These are phyloP conservation scores for Nezara viridula DNA, from an alignment of 2,888 invertebrate species.

Conservation along the genomic window DNA sequence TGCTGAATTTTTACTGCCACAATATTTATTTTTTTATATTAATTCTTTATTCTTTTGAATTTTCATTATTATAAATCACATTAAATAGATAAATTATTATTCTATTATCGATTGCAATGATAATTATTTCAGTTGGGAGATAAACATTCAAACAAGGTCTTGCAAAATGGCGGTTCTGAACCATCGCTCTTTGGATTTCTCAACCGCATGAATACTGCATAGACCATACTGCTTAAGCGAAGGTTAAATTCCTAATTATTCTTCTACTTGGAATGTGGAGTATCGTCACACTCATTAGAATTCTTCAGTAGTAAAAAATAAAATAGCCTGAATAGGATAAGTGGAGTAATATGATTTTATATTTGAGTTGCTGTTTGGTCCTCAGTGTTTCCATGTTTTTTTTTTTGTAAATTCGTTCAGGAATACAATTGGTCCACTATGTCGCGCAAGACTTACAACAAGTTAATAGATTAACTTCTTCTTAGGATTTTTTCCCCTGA, in stretches of 20 bases:
- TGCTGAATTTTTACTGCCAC: too few species aligned
- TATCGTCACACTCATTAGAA: not conserved
- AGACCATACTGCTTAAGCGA: not conserved
- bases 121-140: not conserved
- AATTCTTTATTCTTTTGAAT: too few species aligned
- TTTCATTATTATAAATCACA: too few species aligned
- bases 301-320: not conserved
- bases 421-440: not conserved
- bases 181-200: not conserved
- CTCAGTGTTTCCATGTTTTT: not conserved
- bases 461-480: too few species aligned
- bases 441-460: too few species aligned
- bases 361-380: not conserved
- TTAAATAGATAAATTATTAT: too few species aligned
- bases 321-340: not conserved
- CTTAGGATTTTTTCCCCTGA: too few species aligned
- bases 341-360: not conserved
- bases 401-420: not conserved
- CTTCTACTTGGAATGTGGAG: not conserved
- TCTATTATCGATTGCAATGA: not conserved
- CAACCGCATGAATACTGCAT: constrained; percentile 19
- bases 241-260: constrained; percentile 16
- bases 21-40: too few species aligned
- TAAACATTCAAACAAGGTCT: not conserved
- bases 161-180: not conserved